These are phyloP conservation scores for Carlito syrichta DNA, from an alignment of 2,113 vertebrate genomes.

Conservation along the genomic window DNA sequence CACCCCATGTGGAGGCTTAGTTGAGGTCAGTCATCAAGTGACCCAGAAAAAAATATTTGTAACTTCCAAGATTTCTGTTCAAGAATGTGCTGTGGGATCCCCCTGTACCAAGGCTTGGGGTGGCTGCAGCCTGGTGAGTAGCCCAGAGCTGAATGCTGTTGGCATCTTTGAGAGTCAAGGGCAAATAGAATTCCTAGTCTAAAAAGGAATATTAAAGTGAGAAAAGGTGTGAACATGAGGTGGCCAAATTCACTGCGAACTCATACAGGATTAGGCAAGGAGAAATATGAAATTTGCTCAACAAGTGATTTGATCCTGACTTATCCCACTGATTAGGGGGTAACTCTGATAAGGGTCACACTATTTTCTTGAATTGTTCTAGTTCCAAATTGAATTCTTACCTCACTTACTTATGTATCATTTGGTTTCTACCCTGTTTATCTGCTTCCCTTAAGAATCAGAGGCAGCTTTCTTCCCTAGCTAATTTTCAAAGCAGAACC, in stretches of 20 bases:
- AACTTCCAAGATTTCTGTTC: neutral
- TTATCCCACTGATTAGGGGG: neutral
- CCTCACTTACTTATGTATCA: neutral
- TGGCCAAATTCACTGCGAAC: neutral
- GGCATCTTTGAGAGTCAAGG: neutral
- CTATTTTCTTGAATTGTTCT: constrained; percentile 3
- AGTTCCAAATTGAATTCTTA: constrained; percentile 13
- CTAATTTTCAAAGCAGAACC: constrained; percentile 52
- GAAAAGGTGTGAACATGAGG: neutral
- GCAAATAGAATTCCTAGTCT: neutral
- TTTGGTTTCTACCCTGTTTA: neutral
- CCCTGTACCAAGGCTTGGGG: neutral
- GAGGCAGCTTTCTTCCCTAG: constrained; percentile 29
- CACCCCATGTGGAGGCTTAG: neutral
- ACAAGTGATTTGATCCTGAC: neutral
- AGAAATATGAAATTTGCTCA: neutral
- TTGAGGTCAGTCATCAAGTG: neutral
- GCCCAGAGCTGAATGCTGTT: neutral
- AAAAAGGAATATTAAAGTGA: neutral
- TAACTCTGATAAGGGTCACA: neutral
- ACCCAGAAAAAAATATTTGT: neutral
- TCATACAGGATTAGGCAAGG: neutral
- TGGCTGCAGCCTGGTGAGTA: neutral
- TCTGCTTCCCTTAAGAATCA: neutral
- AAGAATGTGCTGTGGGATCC: neutral